Evolutionary conservation across 2,113 vertebrate genomes (phyloP).

Genomic region (Bubo blakistoni): DNA sequence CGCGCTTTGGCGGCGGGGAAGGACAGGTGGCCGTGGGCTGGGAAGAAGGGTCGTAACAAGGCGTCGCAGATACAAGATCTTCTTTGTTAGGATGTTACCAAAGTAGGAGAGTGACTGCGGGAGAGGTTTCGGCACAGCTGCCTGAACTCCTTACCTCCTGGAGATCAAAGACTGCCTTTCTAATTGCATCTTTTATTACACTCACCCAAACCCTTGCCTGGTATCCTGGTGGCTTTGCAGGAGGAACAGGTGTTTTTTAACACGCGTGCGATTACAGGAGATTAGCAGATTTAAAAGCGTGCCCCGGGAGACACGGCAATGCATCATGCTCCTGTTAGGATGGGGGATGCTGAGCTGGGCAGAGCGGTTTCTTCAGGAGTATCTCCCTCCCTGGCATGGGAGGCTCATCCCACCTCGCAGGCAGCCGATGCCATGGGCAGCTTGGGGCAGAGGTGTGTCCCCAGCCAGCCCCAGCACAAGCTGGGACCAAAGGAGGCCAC

Average conservation of each 20-base stretch:
- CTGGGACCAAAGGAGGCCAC: background rate
- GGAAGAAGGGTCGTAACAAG: background rate
- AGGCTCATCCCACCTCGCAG: background rate
- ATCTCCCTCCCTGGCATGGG: background rate
- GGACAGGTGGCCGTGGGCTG: background rate
- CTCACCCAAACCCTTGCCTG: background rate
- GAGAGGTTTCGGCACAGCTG: conserved; percentile 39
- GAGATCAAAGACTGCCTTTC: background rate
- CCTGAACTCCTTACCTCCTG: background rate
- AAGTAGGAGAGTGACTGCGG: background rate
- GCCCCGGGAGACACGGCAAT: background rate
- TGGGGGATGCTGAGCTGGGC: background rate
- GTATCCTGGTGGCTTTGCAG: background rate
- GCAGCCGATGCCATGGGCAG: accelerated
- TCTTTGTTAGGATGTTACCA: background rate
- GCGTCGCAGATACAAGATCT: background rate
- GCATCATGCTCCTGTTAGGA: background rate
- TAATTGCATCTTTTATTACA: background rate
- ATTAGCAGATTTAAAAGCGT: background rate
- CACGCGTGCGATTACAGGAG: background rate
- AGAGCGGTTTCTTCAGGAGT: background rate
- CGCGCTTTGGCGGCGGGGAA: background rate
- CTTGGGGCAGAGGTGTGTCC: background rate
- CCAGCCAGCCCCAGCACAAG: no score
- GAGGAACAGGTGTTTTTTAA: background rate